Conservation (phyloP, 2,113 vertebrate genomes). For the Coreoperca whiteheadi region DNA sequence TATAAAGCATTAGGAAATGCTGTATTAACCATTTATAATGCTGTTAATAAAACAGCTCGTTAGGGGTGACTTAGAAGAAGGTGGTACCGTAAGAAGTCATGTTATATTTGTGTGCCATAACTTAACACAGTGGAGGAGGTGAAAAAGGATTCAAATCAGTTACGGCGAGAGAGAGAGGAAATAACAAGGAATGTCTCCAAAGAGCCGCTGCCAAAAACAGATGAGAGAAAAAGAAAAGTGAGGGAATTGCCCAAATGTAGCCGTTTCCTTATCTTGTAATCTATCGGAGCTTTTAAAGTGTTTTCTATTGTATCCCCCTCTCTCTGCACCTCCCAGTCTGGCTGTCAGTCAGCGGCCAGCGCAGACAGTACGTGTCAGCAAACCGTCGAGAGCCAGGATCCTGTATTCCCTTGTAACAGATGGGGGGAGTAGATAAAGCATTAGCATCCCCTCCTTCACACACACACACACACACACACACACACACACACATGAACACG, state of each 20-base stretch:
- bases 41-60: background rate
- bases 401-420: constrained; percentile 49
- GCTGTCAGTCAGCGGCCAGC: constrained; percentile 49
- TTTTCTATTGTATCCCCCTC: constrained; percentile 46
- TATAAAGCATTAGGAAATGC: background rate
- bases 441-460: background rate
- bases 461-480: constrained; percentile 4
- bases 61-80: background rate
- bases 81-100: background rate
- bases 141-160: background rate
- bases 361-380: constrained; percentile 69
- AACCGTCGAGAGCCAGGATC: constrained; percentile 44
- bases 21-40: background rate
- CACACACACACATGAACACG: constrained; percentile 2
- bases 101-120: background rate
- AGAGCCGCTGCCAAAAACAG: constrained; percentile 25
- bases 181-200: constrained; percentile 3
- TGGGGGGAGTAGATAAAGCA: constrained; percentile 51
- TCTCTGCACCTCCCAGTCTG: constrained; percentile 45
- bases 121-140: background rate
- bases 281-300: constrained; percentile 66
- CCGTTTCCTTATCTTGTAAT: constrained; percentile 62
- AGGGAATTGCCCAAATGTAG: constrained; percentile 7
- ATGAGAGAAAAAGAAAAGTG: background rate
- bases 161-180: background rate